These are phyloP conservation scores for Eupristina koningsbergeri DNA, from an alignment of 1,140 invertebrate genomes.

Conservation along the genomic window DNA sequence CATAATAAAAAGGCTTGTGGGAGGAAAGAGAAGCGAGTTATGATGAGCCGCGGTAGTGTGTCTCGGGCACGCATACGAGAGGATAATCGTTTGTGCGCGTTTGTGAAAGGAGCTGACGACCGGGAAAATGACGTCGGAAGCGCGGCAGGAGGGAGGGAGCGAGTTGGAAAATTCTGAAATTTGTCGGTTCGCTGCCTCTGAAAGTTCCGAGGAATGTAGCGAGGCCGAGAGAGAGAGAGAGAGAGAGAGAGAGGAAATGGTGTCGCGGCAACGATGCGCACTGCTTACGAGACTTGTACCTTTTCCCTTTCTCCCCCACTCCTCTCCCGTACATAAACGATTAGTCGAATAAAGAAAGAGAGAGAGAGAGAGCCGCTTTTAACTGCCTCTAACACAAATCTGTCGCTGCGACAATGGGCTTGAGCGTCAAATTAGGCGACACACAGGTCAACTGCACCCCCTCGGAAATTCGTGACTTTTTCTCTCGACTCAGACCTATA, in stretches of 20 bases:
- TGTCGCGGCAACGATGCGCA: neutral
- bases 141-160: neutral
- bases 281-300: conserved; percentile 3
- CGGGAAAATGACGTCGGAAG: conserved; percentile 35
- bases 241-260: neutral
- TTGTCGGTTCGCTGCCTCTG: conserved; percentile 38
- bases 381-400: conserved; percentile 49
- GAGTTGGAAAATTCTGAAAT: conserved; percentile 38
- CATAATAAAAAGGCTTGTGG: conserved; percentile 44
- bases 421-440: conserved; percentile 66
- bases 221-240: no score
- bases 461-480: conserved; percentile 56
- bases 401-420: conserved; percentile 58
- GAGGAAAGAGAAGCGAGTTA: conserved; percentile 16
- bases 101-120: neutral
- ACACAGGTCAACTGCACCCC: conserved; percentile 61
- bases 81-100: conserved; percentile 25
- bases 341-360: conserved; percentile 32
- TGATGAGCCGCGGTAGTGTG: conserved; percentile 24
- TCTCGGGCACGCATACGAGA: conserved; percentile 28
- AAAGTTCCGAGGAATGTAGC: conserved; percentile 42
- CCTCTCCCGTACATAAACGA: conserved; percentile 23
- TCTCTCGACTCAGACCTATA: conserved; percentile 36
- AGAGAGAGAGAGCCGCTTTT: conserved; percentile 7
- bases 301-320: conserved; percentile 7